These are phyloP conservation scores for Sericinus montela DNA, from an alignment of 2,888 invertebrate genomes.

Conservation along the genomic window DNA sequence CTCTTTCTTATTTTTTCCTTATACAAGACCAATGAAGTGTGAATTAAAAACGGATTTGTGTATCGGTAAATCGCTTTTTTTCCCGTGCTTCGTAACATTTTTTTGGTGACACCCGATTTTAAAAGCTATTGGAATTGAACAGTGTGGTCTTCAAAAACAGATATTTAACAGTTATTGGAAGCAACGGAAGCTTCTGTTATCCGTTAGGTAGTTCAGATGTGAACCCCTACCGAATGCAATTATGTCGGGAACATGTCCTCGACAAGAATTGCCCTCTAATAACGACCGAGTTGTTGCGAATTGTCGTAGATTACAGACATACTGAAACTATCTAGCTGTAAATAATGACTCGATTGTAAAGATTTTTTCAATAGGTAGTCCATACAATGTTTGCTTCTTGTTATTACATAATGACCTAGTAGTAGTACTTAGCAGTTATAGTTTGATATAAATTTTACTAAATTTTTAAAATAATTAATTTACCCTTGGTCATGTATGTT, in stretches of 20 bases:
- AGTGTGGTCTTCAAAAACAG: slow-evolving; percentile 30
- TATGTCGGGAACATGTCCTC: slow-evolving; percentile 64
- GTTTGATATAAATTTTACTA: too few relatives aligned
- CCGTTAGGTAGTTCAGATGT: slow-evolving; percentile 36
- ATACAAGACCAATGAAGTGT: slow-evolving; percentile 58
- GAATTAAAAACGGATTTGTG: slow-evolving; percentile 51
- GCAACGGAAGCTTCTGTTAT: slow-evolving; percentile 37
- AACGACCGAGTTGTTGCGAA: slow-evolving; percentile 64
- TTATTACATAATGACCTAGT: too few relatives aligned
- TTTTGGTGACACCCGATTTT: too few relatives aligned
- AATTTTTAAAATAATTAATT: too few relatives aligned
- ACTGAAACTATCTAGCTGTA: slow-evolving; percentile 63
- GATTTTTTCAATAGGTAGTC: slow-evolving; percentile 37
- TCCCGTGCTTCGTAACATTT: too few relatives aligned
- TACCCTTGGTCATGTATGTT: too few relatives aligned
- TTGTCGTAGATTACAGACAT: slow-evolving; percentile 68
- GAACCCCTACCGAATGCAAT: slow-evolving; percentile 44
- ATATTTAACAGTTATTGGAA: slow-evolving; percentile 36
- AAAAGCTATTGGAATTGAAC: background rate
- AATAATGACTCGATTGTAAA: slow-evolving; percentile 67
- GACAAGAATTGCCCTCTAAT: slow-evolving; percentile 71
- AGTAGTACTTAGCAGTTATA: too few relatives aligned
- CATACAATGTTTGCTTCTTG: background rate
- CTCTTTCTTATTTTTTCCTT: slow-evolving; percentile 41
- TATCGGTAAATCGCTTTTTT: slow-evolving; percentile 34